A percentile compares a stretch with the other conserved stretches of the same genome.
Conservation (phyloP, 2,113 vertebrate species). For the Cyprinodon variegatus region DNA sequence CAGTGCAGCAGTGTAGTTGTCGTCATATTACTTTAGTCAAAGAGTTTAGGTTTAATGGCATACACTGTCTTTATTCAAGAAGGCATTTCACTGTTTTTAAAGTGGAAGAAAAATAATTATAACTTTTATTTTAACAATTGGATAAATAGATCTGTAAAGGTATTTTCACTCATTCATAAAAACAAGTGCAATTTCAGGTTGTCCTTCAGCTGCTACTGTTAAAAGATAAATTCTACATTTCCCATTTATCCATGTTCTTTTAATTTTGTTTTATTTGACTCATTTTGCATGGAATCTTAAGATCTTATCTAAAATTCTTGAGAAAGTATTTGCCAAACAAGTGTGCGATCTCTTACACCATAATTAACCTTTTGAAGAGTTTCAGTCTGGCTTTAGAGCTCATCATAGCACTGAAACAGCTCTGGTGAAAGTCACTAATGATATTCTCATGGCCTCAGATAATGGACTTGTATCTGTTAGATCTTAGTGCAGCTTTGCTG, state of each 20-base stretch:
- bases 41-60: neutral
- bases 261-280: neutral
- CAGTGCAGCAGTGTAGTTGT: neutral
- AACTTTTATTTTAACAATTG: neutral
- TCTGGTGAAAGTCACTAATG: too few relatives aligned
- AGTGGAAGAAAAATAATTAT: neutral
- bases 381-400: too few relatives aligned
- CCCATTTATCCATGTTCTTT: neutral
- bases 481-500: too few relatives aligned
- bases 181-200: neutral
- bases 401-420: too few relatives aligned
- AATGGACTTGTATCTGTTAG: too few relatives aligned
- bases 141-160: neutral
- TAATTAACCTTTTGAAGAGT: too few relatives aligned
- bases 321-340: too few relatives aligned
- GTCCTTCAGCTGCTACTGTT: neutral
- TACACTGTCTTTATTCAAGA: neutral
- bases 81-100: neutral
- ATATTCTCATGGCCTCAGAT: too few relatives aligned
- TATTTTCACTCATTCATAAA: neutral
- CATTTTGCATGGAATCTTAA: too few relatives aligned
- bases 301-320: too few relatives aligned
- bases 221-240: neutral
- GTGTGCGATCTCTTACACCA: too few relatives aligned
- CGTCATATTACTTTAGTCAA: conserved; percentile 3